A percentile compares a stretch with the other conserved stretches of the same genome.
These are phyloP conservation scores for Adrianichthys oophorus DNA, from an alignment of 2,797 vertebrate species.

Conservation along the genomic window DNA sequence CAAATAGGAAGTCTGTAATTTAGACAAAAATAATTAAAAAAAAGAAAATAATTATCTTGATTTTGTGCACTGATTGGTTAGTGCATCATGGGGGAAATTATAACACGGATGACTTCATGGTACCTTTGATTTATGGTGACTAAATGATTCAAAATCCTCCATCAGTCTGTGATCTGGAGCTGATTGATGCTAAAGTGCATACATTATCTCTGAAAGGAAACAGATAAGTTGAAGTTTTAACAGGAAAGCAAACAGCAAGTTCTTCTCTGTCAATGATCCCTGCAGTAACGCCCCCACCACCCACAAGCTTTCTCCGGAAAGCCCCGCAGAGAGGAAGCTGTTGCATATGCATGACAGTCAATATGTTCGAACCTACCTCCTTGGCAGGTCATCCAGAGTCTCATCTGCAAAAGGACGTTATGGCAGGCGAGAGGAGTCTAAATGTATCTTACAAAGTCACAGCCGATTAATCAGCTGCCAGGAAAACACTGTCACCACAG, in stretches of 20 bases:
- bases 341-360: conserved; percentile 62
- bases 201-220: conserved; percentile 52
- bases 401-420: conserved; percentile 57
- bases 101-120: no score
- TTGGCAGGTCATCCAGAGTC: conserved; percentile 56
- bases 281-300: conserved; percentile 30
- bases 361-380: conserved; percentile 57
- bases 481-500: conserved; percentile 44
- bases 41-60: no score
- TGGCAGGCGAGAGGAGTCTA: conserved; percentile 50
- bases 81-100: no score
- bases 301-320: conserved; percentile 19
- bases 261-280: conserved; percentile 48
- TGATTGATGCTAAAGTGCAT: conserved; percentile 12
- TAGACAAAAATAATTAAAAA: no score
- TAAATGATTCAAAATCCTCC: no score
- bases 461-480: conserved; percentile 55
- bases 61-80: no score
- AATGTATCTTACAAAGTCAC: conserved; percentile 63
- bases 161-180: no score
- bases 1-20: not conserved
- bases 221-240: conserved; percentile 37
- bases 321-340: conserved; percentile 41
- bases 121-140: no score
- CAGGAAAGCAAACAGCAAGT: conserved; percentile 28